These are phyloP conservation scores for Callithrix jacchus DNA, from an alignment of 2,113 vertebrate species.

Conservation along the genomic window DNA sequence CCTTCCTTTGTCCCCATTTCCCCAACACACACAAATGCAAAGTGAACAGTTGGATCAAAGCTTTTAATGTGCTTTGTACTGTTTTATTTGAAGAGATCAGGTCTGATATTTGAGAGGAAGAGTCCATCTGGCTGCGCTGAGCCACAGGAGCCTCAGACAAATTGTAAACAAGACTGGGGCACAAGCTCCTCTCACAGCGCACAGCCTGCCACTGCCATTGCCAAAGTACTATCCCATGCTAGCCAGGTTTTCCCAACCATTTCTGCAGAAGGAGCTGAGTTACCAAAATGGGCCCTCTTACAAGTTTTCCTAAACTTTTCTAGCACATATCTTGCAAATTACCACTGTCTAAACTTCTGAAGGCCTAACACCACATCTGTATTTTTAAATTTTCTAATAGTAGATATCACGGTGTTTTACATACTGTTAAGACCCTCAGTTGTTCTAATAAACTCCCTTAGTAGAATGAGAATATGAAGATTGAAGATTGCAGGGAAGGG, in stretches of 20 bases:
- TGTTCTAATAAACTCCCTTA: not conserved
- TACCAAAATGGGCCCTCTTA: not conserved
- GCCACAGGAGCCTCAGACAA: slow-evolving; percentile 72
- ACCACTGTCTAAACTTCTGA: not conserved
- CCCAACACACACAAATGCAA: slow-evolving; percentile 74
- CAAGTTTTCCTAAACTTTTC: not conserved
- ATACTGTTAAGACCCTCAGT: not conserved
- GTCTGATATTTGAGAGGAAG: slow-evolving; percentile 76
- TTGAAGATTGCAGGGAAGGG: not conserved
- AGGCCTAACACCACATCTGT: not conserved
- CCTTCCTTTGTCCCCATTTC: slow-evolving; percentile 74
- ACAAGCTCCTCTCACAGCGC: slow-evolving; percentile 4
- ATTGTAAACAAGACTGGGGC: slow-evolving; percentile 68
- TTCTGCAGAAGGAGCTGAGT: not conserved
- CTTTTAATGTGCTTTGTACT: slow-evolving; percentile 76
- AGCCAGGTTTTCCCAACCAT: not conserved
- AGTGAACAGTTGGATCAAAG: slow-evolving; percentile 78
- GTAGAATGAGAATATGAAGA: not conserved
- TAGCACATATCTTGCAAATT: not conserved
- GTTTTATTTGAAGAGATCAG: slow-evolving; percentile 80
- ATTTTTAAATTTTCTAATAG: not conserved
- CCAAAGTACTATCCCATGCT: not conserved
- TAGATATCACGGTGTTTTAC: not conserved
- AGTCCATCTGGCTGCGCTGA: slow-evolving; percentile 70
- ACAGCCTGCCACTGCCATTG: not conserved